Percentiles rank a stretch among this genome's conserved stretches.
phyloP scores from a whole-genome alignment of 2,888 invertebrate genomes.

The Sipha maydis region DNA sequence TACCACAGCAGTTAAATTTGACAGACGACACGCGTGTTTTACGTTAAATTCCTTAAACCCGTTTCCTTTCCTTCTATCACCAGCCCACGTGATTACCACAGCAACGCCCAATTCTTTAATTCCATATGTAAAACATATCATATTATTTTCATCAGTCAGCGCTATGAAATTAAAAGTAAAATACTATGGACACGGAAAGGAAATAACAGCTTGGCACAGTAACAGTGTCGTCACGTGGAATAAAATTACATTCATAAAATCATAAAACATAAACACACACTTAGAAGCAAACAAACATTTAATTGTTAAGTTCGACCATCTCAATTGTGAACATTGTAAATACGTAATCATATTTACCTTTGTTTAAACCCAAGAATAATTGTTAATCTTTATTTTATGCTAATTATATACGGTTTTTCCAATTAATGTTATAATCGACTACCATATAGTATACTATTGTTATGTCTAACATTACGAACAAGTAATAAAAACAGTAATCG shows the following conservation, averaged over 20 bases:
- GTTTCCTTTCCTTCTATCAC: constrained; percentile 41
- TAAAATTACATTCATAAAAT: constrained; percentile 39
- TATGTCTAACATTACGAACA: background rate
- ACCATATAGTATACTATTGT: background rate
- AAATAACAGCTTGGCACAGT: constrained; percentile 21
- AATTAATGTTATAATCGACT: background rate
- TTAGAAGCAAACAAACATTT: background rate
- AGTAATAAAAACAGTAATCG: background rate
- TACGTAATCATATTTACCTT: background rate
- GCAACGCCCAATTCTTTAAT: constrained; percentile 59
- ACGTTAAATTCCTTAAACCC: constrained; percentile 57
- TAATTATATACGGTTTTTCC: background rate
- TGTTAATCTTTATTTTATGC: constrained; percentile 10
- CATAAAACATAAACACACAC: background rate
- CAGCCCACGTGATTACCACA: constrained; percentile 54
- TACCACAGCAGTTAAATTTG: constrained; percentile 55
- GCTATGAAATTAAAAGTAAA: constrained; percentile 43
- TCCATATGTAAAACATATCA: constrained; percentile 37
- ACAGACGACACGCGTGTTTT: constrained; percentile 61
- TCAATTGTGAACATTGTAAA: background rate
- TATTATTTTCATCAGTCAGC: constrained; percentile 33
- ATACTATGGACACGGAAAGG: background rate
- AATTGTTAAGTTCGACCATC: background rate
- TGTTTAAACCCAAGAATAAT: background rate
- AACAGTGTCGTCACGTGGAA: constrained; percentile 29